Conservation (phyloP, 2,113 vertebrate genomes). For the Polypterus bichir region DNA sequence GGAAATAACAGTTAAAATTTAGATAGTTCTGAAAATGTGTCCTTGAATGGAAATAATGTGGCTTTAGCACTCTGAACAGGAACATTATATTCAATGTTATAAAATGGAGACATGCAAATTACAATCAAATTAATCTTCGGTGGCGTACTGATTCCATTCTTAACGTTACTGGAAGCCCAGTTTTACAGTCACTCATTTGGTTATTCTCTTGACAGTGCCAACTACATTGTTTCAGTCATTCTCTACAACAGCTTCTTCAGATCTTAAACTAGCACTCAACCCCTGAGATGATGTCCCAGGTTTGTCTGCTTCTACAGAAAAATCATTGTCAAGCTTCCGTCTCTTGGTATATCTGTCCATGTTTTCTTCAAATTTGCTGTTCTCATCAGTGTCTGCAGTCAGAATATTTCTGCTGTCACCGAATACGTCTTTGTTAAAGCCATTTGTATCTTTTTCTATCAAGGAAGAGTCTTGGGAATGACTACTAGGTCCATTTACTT, state of each 20-base stretch:
- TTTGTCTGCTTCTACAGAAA: slow-evolving; percentile 43
- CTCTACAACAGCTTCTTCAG: slow-evolving; percentile 41
- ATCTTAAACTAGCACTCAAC: slow-evolving; percentile 39
- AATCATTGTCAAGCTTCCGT: slow-evolving; percentile 47
- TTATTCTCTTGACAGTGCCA: background rate
- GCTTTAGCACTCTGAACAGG: slow-evolving; percentile 4
- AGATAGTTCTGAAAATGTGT: slow-evolving; percentile 1
- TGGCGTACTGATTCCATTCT: background rate
- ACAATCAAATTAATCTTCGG: slow-evolving; percentile 1
- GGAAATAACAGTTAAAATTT: slow-evolving; percentile 26
- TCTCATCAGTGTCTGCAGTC: slow-evolving; percentile 30
- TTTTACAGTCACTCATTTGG: background rate
- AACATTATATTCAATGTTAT: background rate
- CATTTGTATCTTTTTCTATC: slow-evolving; percentile 62
- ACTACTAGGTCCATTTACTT: slow-evolving; percentile 56
- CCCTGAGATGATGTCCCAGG: slow-evolving; percentile 51
- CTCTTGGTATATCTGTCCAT: slow-evolving; percentile 55
- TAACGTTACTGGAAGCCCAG: slow-evolving; percentile 1
- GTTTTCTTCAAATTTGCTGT: slow-evolving; percentile 47
- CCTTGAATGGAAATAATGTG: background rate
- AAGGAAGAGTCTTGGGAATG: slow-evolving; percentile 39
- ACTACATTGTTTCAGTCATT: slow-evolving; percentile 39
- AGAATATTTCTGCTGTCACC: slow-evolving; percentile 46
- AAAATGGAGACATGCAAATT: background rate
- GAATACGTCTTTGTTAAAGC: slow-evolving; percentile 49